Conservation (phyloP, 2,113 vertebrate genomes). For the Bombycilla garrulus region DNA sequence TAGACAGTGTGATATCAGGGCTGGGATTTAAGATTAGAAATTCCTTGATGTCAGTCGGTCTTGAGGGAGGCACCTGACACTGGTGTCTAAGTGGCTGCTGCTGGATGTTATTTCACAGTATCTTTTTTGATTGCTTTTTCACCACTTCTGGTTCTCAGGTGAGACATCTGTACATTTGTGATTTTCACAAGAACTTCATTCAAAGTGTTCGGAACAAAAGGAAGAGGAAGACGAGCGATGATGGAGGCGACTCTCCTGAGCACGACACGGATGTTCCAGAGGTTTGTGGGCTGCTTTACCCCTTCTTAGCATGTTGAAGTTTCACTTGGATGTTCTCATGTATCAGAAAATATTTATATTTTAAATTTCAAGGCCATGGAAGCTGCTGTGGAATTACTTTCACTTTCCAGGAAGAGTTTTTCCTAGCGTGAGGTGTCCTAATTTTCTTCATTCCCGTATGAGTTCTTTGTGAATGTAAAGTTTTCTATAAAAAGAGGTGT, state of each 20-base stretch:
- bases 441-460: background rate
- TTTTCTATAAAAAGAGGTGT: background rate
- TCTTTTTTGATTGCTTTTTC: constrained; percentile 4
- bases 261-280: constrained; percentile 94
- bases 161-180: constrained; percentile 95
- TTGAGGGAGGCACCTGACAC: background rate
- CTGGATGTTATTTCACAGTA: background rate
- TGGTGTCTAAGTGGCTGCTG: background rate
- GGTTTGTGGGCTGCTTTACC: constrained; percentile 70
- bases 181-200: constrained; percentile 99
- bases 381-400: background rate
- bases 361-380: background rate
- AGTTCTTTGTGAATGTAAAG: background rate
- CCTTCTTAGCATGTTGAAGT: background rate
- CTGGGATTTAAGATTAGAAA: constrained; percentile 1
- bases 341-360: background rate
- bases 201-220: constrained; percentile 98
- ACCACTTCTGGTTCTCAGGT: constrained; percentile 75
- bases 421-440: background rate
- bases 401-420: background rate
- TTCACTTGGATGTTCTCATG: background rate
- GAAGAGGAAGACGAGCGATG: constrained; percentile 97
- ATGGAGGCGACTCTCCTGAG: constrained; percentile 95
- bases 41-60: background rate
- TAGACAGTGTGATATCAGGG: background rate